Percentiles rank a stretch among this genome's conserved stretches.
Conservation (phyloP, 2,113 vertebrate species). For the Cynopterus brachyotis region DNA sequence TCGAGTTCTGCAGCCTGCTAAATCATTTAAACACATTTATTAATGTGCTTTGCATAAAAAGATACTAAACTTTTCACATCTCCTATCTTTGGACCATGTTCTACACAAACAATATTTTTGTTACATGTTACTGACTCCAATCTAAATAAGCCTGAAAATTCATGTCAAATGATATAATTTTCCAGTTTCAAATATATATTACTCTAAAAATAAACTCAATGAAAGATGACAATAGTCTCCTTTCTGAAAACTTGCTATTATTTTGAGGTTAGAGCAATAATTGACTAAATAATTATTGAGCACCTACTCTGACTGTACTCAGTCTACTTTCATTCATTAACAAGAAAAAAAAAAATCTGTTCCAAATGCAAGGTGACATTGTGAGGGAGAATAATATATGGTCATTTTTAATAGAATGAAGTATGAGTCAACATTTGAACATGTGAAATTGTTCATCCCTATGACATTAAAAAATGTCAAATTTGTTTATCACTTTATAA, state of each 20-base stretch:
- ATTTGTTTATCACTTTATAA: neutral
- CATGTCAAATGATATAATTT: conserved; percentile 37
- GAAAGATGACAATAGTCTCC: neutral
- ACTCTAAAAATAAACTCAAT: conserved; percentile 46
- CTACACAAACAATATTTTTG: conserved; percentile 6
- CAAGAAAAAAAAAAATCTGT: neutral
- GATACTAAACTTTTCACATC: neutral
- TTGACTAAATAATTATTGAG: neutral
- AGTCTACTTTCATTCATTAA: neutral
- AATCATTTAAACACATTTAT: conserved; percentile 35
- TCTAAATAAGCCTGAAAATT: conserved; percentile 42
- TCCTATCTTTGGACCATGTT: conserved; percentile 31
- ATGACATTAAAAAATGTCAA: conserved; percentile 15
- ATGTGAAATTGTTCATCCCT: conserved; percentile 21
- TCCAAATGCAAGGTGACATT: conserved; percentile 13
- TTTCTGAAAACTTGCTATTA: conserved; percentile 19
- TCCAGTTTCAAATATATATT: conserved; percentile 45
- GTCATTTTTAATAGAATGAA: conserved; percentile 45
- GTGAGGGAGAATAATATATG: neutral
- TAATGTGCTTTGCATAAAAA: conserved; percentile 1
- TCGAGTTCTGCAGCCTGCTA: neutral
- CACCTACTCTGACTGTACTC: neutral
- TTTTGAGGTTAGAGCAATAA: neutral
- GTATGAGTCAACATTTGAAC: conserved; percentile 32
- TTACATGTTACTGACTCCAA: neutral